phyloP scores from a whole-genome alignment of 2,113 vertebrate genomes.

The Antennarius striatus region DNA sequence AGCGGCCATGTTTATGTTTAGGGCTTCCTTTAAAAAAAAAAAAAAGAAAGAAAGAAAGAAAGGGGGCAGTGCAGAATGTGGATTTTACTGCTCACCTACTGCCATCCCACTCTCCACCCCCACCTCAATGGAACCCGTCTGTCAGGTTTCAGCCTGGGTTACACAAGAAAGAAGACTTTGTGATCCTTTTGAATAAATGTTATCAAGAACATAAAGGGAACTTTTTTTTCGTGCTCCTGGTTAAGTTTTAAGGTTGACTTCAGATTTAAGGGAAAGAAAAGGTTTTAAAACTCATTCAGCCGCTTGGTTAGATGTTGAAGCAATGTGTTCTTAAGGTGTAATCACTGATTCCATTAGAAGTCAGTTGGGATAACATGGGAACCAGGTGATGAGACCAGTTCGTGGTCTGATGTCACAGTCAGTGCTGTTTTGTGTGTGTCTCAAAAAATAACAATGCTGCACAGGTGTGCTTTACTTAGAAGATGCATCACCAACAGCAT shows the following conservation, averaged over 20 bases:
- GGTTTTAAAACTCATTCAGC: neutral
- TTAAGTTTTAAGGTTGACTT: neutral
- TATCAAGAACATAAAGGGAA: neutral
- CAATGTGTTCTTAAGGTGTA: slow-evolving; percentile 2
- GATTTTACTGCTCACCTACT: slow-evolving; percentile 15
- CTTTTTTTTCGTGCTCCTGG: neutral
- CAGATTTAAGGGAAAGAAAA: neutral
- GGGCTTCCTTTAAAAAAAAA: neutral
- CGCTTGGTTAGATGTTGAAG: slow-evolving; percentile 58
- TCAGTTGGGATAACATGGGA: neutral
- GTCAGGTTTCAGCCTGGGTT: slow-evolving; percentile 68
- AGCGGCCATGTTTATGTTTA: neutral
- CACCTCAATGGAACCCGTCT: slow-evolving; percentile 70
- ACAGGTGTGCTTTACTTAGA: neutral
- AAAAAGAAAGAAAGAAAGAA: too few species aligned
- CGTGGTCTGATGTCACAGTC: neutral
- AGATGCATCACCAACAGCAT: slow-evolving; percentile 18
- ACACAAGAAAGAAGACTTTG: slow-evolving; percentile 42
- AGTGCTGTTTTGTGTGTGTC: neutral
- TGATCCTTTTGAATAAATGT: slow-evolving; percentile 15
- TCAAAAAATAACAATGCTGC: neutral
- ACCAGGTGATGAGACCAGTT: neutral
- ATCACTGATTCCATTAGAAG: too few species aligned
- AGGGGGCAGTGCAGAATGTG: neutral
- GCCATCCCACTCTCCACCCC: slow-evolving; percentile 49